These are phyloP conservation scores for Clavelina lepadiformis DNA, from an alignment of 23 tunicate species.

Conservation along the genomic window DNA sequence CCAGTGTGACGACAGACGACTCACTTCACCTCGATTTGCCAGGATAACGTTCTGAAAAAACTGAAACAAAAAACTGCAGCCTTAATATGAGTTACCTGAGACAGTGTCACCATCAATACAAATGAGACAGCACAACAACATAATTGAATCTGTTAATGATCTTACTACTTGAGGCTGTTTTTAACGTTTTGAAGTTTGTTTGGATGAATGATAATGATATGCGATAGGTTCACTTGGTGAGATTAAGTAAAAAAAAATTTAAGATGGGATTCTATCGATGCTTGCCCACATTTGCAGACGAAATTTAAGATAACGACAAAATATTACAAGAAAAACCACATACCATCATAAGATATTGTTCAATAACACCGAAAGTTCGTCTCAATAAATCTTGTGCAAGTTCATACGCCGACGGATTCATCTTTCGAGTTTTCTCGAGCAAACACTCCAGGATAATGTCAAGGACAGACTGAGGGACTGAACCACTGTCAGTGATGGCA, in stretches of 20 bases:
- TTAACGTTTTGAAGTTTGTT: too few species aligned
- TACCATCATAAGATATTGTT: slow-evolving; percentile 62
- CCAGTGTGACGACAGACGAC: slow-evolving; percentile 52
- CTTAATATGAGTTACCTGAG: too few species aligned
- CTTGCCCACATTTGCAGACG: neutral
- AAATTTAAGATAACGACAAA: neutral
- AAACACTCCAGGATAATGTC: slow-evolving; percentile 73
- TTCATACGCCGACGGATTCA: slow-evolving; percentile 86
- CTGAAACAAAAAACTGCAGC: slow-evolving; percentile 22
- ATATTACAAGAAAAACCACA: neutral
- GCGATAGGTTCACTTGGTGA: too few species aligned
- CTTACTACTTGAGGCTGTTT: too few species aligned
- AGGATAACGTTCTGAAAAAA: slow-evolving; percentile 70
- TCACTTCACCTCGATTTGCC: slow-evolving; percentile 31
- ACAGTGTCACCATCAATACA: too few species aligned
- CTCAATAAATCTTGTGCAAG: slow-evolving; percentile 64
- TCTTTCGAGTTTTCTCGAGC: slow-evolving; percentile 60
- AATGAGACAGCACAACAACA: too few species aligned
- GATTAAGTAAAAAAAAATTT: neutral
- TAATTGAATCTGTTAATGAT: too few species aligned
- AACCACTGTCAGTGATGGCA: slow-evolving; percentile 62
- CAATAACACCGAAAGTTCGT: slow-evolving; percentile 39
- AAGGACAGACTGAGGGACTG: slow-evolving; percentile 44
- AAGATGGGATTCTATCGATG: neutral
- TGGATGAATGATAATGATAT: too few species aligned